Base-by-base conservation (phyloP, 2,888 invertebrate genomes). In the Punctoribates punctum region DNA sequence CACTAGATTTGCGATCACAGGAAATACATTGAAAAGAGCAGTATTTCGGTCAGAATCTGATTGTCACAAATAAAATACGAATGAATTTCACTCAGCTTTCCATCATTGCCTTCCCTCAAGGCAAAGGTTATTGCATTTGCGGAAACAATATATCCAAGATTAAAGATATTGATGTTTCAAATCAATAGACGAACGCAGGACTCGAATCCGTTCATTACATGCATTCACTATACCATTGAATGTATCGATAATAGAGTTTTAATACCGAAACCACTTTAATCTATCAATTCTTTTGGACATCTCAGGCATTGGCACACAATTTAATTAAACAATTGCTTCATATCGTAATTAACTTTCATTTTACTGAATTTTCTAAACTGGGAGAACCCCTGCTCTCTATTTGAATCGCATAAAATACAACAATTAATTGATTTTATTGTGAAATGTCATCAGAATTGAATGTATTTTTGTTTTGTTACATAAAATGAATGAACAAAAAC, bases 61-160 rank as follows among this genome's bases (percentile, higher is more conserved):
- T 67, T 38, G 67, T 38, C 1, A 27, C 60, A 34, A 62, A 62
- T 62, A 23, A 62, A 62, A 67, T 67, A 25, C 67, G 38, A 38
- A 15, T 38, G n/a, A 38, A 67, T 38, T 67, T 67, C 67, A 67
- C 38, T 67, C 38, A 25, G 13, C 17, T 60, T 8, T 20, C 54
- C 1, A 8, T 60, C 60, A 67, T n/a, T 67, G 34, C 67, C 17
- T 67, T 67, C 38, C 38, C 67, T 38, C n/a, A 67, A 67, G 34
- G 67, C 38, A 38, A 67, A 38, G 38, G 38, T 38, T 67, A 67
- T 67, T 67, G 67, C 38, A 67, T 67, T 60, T 67, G 38, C 67
- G 67, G 67, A 67, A 67, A 67, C 38, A 67, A 67, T 67, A 67
- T 67, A 67, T 67, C 34, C 34, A 34, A 67, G 67, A 67, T 67